Evolutionary conservation across 2,888 invertebrate species (phyloP), one percentile per base, ranked within the genome.

Genomic region (Drosophila prostipennis): DNA sequence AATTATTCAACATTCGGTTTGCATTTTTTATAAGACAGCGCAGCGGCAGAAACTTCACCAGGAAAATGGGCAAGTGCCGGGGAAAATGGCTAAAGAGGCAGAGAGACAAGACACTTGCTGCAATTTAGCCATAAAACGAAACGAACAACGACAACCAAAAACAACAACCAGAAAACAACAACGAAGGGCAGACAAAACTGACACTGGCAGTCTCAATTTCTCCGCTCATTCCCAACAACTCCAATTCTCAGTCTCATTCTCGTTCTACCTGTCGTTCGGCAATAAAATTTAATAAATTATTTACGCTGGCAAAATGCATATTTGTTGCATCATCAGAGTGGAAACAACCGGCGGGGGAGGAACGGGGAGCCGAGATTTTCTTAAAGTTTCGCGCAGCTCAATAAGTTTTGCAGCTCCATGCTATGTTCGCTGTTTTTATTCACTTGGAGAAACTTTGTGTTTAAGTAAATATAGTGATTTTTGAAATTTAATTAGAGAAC

Each of bases 231-330:
- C 55, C 26, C 36, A 11, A 13, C 36, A 11, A 13, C 45, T 54
- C 32, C 51, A 34, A n/a, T 65, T 60, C 45, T 60, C 46, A 23
- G 29, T 36, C 13, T 45, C 46, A 11, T 16, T 48, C 48, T 40
- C 54, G 45, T 74, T 67, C 46, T 43, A 65, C 65, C 69, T 61
- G 73, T 63, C 78, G 70, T 61, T 73, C 54, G 63, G 77, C 80
- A 87, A 86, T 87, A 88, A 89, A 87, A 89, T 88, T 70, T 78
- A 75, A 88, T 84, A 71, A 84, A 88, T 86, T 89, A 87, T 87
- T 87, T 79, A 87, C 53, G 52, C 61, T 60, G 59, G 65, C 77
- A 75, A 81, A 87, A 89, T 88, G 89, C 70, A 71, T 71, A 71
- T 71, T 71, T 73, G 73, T 73, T 65, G 74, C 54, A 63, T 63